Evolutionary conservation across 2,888 invertebrate genomes (phyloP).

Genomic region (Caenorhabditis angaria): DNA sequence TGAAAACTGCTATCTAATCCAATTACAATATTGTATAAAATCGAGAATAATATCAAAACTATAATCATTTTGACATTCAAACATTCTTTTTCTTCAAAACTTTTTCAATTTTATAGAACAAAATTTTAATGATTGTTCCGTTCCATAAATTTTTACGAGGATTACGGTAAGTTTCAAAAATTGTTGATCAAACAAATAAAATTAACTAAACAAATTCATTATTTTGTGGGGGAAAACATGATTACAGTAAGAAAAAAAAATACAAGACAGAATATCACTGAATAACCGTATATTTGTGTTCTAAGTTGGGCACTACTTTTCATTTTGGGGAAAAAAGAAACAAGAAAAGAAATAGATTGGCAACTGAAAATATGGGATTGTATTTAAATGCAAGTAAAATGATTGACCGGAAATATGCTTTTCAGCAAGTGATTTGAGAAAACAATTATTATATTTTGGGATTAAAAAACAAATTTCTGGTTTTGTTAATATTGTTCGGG

Average conservation of each 20-base stretch:
- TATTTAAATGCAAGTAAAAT: neutral
- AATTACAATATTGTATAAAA: neutral
- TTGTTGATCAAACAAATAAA: no score
- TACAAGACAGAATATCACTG: slow-evolving; percentile 3
- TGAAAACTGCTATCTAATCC: neutral
- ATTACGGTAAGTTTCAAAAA: no score
- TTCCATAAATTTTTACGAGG: neutral
- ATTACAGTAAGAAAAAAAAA: neutral
- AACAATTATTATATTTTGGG: neutral
- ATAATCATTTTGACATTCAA: neutral
- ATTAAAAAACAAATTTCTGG: neutral
- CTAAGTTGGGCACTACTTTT: neutral
- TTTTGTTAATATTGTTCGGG: neutral
- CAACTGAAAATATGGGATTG: neutral
- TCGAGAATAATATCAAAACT: neutral
- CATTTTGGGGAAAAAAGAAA: neutral
- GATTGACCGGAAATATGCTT: neutral
- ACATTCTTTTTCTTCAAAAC: neutral
- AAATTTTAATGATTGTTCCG: no score
- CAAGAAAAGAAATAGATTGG: neutral
- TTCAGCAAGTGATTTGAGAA: neutral
- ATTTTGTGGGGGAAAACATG: neutral
- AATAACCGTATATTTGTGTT: slow-evolving; percentile 1
- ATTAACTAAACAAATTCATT: neutral
- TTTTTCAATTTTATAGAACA: no score